phyloP scores from a whole-genome alignment of 2,113 vertebrate genomes.

The Zosterops japonicus region DNA sequence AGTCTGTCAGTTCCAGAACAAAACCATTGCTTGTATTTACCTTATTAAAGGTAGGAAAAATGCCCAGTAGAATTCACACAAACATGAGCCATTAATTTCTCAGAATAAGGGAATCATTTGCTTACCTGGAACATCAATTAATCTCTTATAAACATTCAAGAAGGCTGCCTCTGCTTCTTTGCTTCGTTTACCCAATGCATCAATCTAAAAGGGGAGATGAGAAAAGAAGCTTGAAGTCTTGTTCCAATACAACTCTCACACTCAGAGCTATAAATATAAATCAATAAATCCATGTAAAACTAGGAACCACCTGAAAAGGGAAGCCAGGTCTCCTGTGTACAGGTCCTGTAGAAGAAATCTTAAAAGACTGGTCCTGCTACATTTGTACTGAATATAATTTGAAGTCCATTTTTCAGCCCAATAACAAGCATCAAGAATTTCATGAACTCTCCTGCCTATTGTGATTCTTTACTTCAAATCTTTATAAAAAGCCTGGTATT shows the following conservation, averaged over 20 bases:
- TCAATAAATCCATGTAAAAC: neutral
- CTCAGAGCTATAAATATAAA: neutral
- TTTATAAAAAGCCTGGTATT: neutral
- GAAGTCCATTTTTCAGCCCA: neutral
- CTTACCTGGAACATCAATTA: conserved; percentile 99
- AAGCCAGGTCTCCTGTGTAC: neutral
- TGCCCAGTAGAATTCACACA: neutral
- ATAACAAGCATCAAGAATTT: neutral
- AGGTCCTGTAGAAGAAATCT: neutral
- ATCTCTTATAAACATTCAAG: conserved; percentile 97
- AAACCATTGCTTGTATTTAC: neutral
- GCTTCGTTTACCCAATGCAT: conserved; percentile 97
- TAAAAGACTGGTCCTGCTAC: neutral
- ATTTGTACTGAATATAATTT: neutral
- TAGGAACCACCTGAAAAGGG: neutral
- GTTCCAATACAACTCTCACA: neutral
- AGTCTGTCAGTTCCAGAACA: neutral
- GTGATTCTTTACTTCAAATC: neutral
- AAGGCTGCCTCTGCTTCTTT: conserved; percentile 99
- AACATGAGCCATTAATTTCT: neutral
- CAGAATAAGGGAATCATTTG: neutral
- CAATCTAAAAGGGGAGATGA: conserved; percentile 80
- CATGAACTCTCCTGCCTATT: neutral
- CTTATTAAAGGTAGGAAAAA: neutral
- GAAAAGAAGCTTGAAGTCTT: conserved; percentile 8